Base-by-base conservation (phyloP, 2,113 vertebrate genomes). In the Trinectes maculatus region DNA sequence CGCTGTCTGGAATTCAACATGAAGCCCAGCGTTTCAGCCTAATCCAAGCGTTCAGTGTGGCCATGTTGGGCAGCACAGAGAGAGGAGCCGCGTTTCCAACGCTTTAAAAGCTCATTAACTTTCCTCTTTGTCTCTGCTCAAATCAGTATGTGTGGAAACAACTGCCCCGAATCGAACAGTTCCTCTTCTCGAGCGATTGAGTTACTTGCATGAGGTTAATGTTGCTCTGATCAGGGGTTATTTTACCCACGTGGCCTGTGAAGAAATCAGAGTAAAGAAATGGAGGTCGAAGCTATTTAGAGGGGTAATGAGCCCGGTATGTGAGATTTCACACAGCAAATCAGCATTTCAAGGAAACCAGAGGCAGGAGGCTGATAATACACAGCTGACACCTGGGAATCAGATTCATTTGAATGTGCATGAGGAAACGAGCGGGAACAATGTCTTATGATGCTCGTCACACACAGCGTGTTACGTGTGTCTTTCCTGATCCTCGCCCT, bases 91-190 rank as follows among this genome's bases (percentile, higher is more conserved):
- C 31, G n/a, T 52, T 65, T 62, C 11, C 34, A 47, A 36, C 49
- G 46, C 48, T 56, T 64, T 71, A 57, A 47, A 42, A 44, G 26
- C 57, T 42, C 48, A 22, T 79, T 51, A 29, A 21, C 54, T 59
- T 18, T 31, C 42, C 42, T 44, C 68, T 60, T 63, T 85, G 71
- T 72, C 66, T 72, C 24, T 26, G 37, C 39, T 52, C 47, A 60
- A 61, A 37, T 65, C 42, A 55, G 34, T 19, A 22, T 62, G 43
- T 63, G 31, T 51, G 37, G 34, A 70, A n/a, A 52, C 67, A 69
- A 68, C 40, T 76, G 71, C 15, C 53, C 42, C 40, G 40, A 63
- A 66, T 65, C 33, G 12, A 62, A 28, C 12, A 21, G 16, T 56
- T 59, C 36, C 10, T 28, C 34, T 70, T 61, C n/a, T 73, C 56